These are phyloP conservation scores for Paramormyrops kingsleyae DNA, from an alignment of 2,113 vertebrate species.

Conservation along the genomic window DNA sequence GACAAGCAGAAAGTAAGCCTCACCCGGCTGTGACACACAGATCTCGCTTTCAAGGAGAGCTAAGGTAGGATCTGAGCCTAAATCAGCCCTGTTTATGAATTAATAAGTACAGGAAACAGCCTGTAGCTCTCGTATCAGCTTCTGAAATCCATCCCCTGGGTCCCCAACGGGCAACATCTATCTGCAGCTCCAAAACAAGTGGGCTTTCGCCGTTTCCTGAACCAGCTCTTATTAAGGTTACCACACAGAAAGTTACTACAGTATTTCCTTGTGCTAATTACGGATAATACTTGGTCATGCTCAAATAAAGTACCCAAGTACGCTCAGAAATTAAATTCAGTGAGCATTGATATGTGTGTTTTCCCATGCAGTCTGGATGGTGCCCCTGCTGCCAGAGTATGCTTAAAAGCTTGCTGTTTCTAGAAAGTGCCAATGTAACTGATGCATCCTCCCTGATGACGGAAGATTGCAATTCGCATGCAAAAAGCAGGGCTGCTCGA, in stretches of 20 bases:
- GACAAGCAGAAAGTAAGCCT: neutral
- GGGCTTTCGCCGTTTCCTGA: neutral
- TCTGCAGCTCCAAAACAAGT: constrained; percentile 10
- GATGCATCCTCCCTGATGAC: constrained; percentile 17
- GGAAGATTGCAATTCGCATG: constrained; percentile 20
- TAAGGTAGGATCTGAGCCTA: neutral
- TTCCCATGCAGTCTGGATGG: neutral
- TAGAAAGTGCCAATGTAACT: neutral
- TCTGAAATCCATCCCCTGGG: constrained; percentile 32
- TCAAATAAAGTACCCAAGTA: neutral
- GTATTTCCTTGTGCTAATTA: neutral
- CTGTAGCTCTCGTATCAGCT: constrained; percentile 25
- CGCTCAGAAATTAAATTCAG: neutral
- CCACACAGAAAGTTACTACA: neutral
- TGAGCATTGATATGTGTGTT: neutral
- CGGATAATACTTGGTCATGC: neutral
- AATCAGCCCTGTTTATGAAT: constrained; percentile 19
- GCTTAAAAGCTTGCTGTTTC: neutral
- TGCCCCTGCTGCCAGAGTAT: too few species aligned
- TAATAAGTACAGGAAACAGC: constrained; percentile 31
- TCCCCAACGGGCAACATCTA: neutral
- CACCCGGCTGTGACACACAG: neutral
- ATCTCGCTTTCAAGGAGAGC: neutral
- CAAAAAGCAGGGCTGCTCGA: constrained; percentile 28
- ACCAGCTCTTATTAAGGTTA: neutral